Evolutionary conservation across 2,113 vertebrate genomes (phyloP).

Genomic region (Crypturellus undulatus): DNA sequence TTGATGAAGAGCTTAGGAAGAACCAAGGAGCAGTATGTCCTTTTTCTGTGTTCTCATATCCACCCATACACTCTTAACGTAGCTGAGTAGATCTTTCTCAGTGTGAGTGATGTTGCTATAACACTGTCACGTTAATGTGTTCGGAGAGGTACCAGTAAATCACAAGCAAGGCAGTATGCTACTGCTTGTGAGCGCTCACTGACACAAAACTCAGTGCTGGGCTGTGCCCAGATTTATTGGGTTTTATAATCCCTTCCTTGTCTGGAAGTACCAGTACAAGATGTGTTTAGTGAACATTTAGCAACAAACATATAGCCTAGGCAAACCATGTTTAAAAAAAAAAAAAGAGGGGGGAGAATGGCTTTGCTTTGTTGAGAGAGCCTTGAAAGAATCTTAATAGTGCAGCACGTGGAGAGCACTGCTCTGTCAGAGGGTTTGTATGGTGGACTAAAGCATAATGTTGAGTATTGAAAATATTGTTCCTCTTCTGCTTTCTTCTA

Average conservation of each 20-base stretch:
- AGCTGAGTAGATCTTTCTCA: background rate
- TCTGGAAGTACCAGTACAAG: background rate
- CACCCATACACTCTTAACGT: no score
- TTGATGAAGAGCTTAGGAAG: background rate
- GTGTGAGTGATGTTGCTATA: background rate
- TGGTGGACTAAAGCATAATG: background rate
- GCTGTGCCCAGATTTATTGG: background rate
- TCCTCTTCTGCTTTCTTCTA: background rate
- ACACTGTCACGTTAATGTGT: accelerated
- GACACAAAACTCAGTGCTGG: background rate
- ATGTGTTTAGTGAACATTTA: background rate
- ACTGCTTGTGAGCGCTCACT: background rate
- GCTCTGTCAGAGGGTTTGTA: background rate
- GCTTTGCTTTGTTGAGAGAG: background rate
- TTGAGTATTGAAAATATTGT: background rate
- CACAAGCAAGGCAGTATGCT: accelerated
- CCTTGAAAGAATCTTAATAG: conserved; percentile 1
- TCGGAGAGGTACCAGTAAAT: accelerated
- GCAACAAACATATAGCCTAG: background rate
- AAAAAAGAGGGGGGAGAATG: background rate
- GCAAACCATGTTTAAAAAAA: background rate
- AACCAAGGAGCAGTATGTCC: background rate
- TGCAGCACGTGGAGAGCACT: background rate
- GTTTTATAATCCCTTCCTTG: background rate
- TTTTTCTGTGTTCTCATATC: background rate